Conservation (phyloP, 2,797 vertebrate species). For the Sciurus vulgaris region DNA sequence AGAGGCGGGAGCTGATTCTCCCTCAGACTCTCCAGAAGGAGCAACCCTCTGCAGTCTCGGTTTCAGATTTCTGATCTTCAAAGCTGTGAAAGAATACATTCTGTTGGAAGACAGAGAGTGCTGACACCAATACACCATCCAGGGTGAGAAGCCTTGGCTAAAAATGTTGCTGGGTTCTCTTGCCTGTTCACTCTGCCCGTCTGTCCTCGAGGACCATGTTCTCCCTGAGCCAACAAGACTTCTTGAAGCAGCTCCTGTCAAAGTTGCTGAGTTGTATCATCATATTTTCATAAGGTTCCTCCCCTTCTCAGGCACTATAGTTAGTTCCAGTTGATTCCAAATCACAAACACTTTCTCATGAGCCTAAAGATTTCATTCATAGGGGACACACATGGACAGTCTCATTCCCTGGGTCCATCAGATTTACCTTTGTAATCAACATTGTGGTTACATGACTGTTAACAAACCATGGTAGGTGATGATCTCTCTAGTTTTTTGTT, state of each 20-base stretch:
- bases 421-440: neutral
- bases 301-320: neutral
- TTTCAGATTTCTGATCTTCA: neutral
- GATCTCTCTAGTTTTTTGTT: neutral
- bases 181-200: fast-evolving
- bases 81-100: neutral
- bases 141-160: neutral
- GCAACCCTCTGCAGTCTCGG: neutral
- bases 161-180: neutral
- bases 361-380: neutral
- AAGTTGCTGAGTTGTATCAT: neutral
- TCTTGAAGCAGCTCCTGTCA: neutral
- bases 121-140: neutral
- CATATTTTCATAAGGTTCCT: neutral
- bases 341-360: neutral
- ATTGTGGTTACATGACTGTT: neutral
- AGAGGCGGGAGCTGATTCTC: neutral
- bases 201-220: neutral
- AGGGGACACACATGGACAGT: neutral
- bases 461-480: neutral
- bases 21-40: neutral
- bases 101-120: neutral
- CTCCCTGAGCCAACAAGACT: fast-evolving
- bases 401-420: neutral
- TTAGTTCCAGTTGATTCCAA: neutral